Conservation (phyloP, 2,888 invertebrate species). For the Tortricodes alternella region DNA sequence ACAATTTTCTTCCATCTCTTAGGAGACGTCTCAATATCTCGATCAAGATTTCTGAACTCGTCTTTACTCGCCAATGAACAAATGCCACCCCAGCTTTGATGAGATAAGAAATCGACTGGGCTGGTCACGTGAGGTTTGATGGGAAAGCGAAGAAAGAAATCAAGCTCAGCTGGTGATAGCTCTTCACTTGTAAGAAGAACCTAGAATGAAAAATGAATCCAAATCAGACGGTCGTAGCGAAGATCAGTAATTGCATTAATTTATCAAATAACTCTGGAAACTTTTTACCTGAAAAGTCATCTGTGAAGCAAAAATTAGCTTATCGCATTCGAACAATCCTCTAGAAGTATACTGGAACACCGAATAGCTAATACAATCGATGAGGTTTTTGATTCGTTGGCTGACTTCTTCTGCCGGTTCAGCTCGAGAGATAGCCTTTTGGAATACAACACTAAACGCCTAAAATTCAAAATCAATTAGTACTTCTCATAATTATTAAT, state of each 20-base stretch:
- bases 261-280: background rate
- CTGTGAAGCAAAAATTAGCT: slow-evolving; percentile 97
- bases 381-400: slow-evolving; percentile 92
- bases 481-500: background rate
- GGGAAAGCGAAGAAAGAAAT: slow-evolving; percentile 96
- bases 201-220: slow-evolving; percentile 63
- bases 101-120: slow-evolving; percentile 96
- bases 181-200: slow-evolving; percentile 94
- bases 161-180: slow-evolving; percentile 92
- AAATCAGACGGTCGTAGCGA: background rate
- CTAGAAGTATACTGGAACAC: slow-evolving; percentile 97
- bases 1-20: slow-evolving; percentile 99
- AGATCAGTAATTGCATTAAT: background rate
- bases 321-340: slow-evolving; percentile 97
- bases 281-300: slow-evolving; percentile 95
- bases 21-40: slow-evolving; percentile 97
- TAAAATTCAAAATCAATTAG: slow-evolving; percentile 48
- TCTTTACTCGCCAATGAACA: slow-evolving; percentile 95
- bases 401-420: slow-evolving; percentile 91
- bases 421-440: slow-evolving; percentile 96
- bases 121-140: slow-evolving; percentile 95
- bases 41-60: slow-evolving; percentile 95
- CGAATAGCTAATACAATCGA: slow-evolving; percentile 96
- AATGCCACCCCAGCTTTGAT: slow-evolving; percentile 97
- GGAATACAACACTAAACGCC: slow-evolving; percentile 99